phyloP scores from a whole-genome alignment of 1,140 invertebrate genomes.

The Pseudomyrmex pallidus region DNA sequence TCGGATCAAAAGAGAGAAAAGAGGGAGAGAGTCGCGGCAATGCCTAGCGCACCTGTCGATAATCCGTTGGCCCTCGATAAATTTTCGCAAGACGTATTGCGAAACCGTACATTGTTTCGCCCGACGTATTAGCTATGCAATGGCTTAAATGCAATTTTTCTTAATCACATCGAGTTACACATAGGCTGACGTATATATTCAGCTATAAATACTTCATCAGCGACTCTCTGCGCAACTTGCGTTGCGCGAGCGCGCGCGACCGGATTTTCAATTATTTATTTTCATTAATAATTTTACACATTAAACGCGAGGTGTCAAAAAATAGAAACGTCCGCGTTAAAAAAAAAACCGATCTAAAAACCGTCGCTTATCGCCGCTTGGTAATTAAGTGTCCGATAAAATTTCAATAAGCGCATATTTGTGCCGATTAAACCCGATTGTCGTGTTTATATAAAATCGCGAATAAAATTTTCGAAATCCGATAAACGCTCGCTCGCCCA shows the following conservation, averaged over 20 bases:
- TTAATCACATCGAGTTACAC: slow-evolving; percentile 38
- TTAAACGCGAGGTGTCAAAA: neutral
- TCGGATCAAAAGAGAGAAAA: slow-evolving; percentile 48
- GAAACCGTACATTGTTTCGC: slow-evolving; percentile 50
- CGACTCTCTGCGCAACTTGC: neutral
- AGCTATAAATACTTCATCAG: slow-evolving; percentile 34
- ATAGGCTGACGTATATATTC: slow-evolving; percentile 28
- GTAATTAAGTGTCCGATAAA: neutral
- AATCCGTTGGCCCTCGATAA: slow-evolving; percentile 53
- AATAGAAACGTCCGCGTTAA: neutral
- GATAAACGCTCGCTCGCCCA: slow-evolving; percentile 19
- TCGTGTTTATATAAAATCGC: neutral
- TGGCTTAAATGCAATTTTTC: slow-evolving; percentile 51
- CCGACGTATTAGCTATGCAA: slow-evolving; percentile 51
- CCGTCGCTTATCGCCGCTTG: neutral
- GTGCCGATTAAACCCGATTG: neutral
- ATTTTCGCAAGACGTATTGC: slow-evolving; percentile 60
- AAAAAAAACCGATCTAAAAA: neutral
- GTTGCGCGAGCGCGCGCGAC: neutral
- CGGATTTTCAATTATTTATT: slow-evolving; percentile 1
- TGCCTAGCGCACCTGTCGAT: slow-evolving; percentile 56
- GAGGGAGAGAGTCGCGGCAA: slow-evolving; percentile 13
- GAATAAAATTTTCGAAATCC: slow-evolving; percentile 10
- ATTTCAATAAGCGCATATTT: too few species aligned
- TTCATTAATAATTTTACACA: neutral